A percentile compares a stretch with the other conserved stretches of the same genome.
phyloP scores from a whole-genome alignment of 1,140 invertebrate species.

The Drosophila rufa region DNA sequence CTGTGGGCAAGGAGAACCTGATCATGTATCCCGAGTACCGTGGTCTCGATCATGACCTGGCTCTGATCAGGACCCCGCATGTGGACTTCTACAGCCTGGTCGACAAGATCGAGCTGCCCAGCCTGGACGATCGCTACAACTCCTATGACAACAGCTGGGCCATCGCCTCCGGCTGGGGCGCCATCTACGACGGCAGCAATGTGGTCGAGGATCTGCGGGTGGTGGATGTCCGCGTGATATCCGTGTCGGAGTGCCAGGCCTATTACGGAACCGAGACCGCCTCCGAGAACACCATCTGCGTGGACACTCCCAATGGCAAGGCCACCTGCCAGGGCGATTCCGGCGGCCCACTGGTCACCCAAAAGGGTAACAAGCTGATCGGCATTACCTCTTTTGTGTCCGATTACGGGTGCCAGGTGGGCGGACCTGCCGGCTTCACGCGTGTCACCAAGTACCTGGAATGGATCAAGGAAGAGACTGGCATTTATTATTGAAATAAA shows the following conservation, averaged over 20 bases:
- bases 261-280: conserved; percentile 43
- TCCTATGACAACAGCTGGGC: conserved; percentile 40
- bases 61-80: conserved; percentile 51
- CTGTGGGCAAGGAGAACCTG: conserved; percentile 40
- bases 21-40: conserved; percentile 40
- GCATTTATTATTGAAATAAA: conserved; percentile 73
- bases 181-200: conserved; percentile 55
- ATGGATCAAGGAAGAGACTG: conserved; percentile 87
- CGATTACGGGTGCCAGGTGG: conserved; percentile 85
- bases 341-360: conserved; percentile 59
- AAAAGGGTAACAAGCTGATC: conserved; percentile 64
- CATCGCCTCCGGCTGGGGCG: conserved; percentile 60
- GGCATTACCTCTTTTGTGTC: conserved; percentile 86
- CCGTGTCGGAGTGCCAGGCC: conserved; percentile 35
- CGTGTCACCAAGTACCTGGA: conserved; percentile 86
- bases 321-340: conserved; percentile 68
- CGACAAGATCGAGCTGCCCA: conserved; percentile 59
- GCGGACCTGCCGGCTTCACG: conserved; percentile 86
- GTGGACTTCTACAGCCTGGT: conserved; percentile 57
- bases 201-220: conserved; percentile 37
- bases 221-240: conserved; percentile 37
- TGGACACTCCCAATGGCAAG: conserved; percentile 53
- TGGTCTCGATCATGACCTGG: conserved; percentile 34
- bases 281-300: conserved; percentile 48
- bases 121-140: conserved; percentile 52